Evolutionary conservation across 1,140 invertebrate species (phyloP).

Genomic region (Capitella teleta): DNA sequence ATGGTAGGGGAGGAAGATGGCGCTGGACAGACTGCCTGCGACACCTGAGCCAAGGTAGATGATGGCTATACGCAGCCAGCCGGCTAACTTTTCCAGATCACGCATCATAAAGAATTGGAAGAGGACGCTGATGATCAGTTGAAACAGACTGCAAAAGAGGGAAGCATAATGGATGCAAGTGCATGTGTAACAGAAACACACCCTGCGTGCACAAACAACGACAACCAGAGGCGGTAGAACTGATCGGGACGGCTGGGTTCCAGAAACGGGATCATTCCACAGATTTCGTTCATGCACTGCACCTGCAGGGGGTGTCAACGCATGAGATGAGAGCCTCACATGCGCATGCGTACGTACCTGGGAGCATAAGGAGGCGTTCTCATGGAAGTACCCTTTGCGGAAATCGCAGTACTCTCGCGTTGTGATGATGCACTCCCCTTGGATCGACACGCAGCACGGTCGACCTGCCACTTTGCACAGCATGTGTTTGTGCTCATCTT

Average conservation of each 20-base stretch:
- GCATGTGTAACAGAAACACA: constrained; percentile 24
- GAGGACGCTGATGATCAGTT: constrained; percentile 74
- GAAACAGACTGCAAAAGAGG: constrained; percentile 55
- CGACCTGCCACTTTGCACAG: constrained; percentile 91
- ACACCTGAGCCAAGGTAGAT: constrained; percentile 92
- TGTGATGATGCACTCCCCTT: constrained; percentile 86
- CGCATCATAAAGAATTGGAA: constrained; percentile 90
- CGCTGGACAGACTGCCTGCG: constrained; percentile 89
- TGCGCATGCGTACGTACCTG: constrained; percentile 54
- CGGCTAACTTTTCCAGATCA: constrained; percentile 87
- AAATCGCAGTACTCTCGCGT: constrained; percentile 97
- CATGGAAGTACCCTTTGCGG: constrained; percentile 91
- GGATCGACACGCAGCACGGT: constrained; percentile 94
- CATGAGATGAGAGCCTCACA: not conserved
- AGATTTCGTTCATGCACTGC: constrained; percentile 91
- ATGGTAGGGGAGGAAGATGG: constrained; percentile 95
- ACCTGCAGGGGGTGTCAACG: constrained; percentile 58
- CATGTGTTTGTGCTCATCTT: constrained; percentile 58
- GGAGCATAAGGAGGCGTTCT: constrained; percentile 93
- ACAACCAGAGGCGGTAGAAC: constrained; percentile 91
- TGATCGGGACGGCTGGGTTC: constrained; percentile 66
- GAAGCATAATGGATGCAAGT: not conserved
- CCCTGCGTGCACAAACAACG: constrained; percentile 97
- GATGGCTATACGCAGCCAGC: constrained; percentile 77
- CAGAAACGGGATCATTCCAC: constrained; percentile 94